phyloP scores from a whole-genome alignment of 1,140 invertebrate genomes.

The Diabrotica undecimpunctata region DNA sequence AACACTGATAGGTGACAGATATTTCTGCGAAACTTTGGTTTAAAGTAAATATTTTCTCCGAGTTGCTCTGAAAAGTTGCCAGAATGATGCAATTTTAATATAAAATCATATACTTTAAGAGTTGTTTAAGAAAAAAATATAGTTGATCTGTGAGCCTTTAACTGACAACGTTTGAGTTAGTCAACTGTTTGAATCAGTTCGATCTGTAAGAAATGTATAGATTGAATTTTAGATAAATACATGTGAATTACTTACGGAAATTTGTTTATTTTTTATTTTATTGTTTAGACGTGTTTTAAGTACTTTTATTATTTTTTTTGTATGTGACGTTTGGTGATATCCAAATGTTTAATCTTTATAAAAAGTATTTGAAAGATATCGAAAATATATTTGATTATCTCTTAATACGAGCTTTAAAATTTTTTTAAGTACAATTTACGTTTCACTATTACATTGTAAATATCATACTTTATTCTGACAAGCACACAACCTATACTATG shows the following conservation, averaged over 20 bases:
- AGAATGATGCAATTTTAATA: no score
- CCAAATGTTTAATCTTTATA: constrained; percentile 18
- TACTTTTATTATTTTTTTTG: constrained; percentile 22
- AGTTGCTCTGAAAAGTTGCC: no score
- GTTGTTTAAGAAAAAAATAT: no score
- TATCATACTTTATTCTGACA: constrained; percentile 48
- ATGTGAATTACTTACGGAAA: constrained; percentile 25
- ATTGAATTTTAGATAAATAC: constrained; percentile 32
- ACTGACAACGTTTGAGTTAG: not conserved
- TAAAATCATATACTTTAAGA: no score
- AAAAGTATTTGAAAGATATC: constrained; percentile 23
- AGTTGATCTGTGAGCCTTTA: no score
- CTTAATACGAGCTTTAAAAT: constrained; percentile 41
- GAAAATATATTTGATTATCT: constrained; percentile 29
- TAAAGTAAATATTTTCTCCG: no score
- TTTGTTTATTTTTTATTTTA: constrained; percentile 28
- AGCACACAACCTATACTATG: constrained; percentile 49
- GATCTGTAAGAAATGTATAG: constrained; percentile 33
- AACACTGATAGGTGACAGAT: no score
- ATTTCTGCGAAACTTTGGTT: no score
- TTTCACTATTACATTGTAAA: constrained; percentile 49
- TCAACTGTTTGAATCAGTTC: constrained; percentile 29
- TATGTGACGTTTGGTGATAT: constrained; percentile 7
- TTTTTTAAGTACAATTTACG: constrained; percentile 47
- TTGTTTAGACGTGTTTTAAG: constrained; percentile 28